Base-by-base conservation (phyloP, 2,113 vertebrate genomes). In the Vireo altiloquus region DNA sequence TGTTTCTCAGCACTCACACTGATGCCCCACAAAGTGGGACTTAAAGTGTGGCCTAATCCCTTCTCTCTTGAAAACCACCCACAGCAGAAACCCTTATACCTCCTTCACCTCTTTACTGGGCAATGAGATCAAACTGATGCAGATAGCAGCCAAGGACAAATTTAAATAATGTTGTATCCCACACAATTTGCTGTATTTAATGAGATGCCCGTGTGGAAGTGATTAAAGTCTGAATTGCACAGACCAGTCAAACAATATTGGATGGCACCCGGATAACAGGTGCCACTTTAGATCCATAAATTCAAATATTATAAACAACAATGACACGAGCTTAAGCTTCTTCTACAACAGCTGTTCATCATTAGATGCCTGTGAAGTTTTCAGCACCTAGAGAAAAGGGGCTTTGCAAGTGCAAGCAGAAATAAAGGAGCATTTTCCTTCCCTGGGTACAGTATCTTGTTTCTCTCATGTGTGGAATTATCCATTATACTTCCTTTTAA, bases 1-100 rank as follows among this genome's bases (percentile, higher is more conserved):
- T 35, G 16, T 24, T 91, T 60, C 72, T 61, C 60, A 50, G 47
- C 33, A 39, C 16, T 71, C 39, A n/a, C 4, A 52, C 7, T 13
- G 19, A 39, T 15, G n/a, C 7, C 9, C 15, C 33, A 53, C 0
- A 0, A 40, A 66, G 5, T 20, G 18, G 84, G 25, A 65, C 7
- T 30, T 25, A 1, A 82, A 59, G 20, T 4, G 4, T 9, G 7
- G 11, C 37, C 40, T 47, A 37, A 85, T 25, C 30, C 25, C n/a
- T 72, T n/a, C 44, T 46, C 39, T 79, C 44, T 27, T 59, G 23
- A 85, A 59, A 80, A 30, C 10, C 42, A 84, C 7, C 9, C 46
- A 64, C 0, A 46, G 42, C 12, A 24, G 10, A 70, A 6, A 37
- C 16, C 10, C 44, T 44, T 21, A 59, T 8, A 69, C 11, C 17